These are phyloP conservation scores for Vireo altiloquus DNA, from an alignment of 2,113 vertebrate genomes.

Conservation along the genomic window DNA sequence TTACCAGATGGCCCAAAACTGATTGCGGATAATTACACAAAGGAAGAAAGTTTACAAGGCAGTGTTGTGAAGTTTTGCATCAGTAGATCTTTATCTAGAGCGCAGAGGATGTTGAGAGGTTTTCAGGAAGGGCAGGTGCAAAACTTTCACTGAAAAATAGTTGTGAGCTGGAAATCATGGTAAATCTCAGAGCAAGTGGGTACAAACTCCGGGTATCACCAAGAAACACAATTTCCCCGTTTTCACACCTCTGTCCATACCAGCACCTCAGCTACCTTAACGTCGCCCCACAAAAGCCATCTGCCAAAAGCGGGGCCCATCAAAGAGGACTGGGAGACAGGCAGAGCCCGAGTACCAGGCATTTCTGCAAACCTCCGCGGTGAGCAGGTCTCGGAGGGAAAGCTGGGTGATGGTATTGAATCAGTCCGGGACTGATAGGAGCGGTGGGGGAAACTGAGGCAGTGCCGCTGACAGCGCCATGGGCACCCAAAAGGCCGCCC, in stretches of 20 bases:
- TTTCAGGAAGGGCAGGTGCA: neutral
- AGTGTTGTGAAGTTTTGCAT: neutral
- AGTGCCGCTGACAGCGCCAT: accelerated
- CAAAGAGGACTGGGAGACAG: neutral
- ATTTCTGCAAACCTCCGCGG: accelerated
- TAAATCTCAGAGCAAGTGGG: neutral
- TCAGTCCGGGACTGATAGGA: accelerated
- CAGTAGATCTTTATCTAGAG: neutral
- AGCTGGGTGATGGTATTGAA: neutral
- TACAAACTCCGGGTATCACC: neutral
- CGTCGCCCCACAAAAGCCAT: accelerated
- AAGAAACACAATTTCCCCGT: neutral
- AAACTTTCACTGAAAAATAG: neutral
- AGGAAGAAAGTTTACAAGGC: neutral
- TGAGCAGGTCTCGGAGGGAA: neutral
- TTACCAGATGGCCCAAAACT: neutral
- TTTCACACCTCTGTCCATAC: neutral
- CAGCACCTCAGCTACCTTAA: neutral
- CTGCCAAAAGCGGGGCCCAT: neutral
- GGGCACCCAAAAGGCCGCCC: accelerated
- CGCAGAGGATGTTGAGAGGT: neutral
- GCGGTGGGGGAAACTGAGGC: neutral
- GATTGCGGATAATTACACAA: neutral
- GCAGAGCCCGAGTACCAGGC: neutral
- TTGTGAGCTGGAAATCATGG: neutral